phyloP scores from a whole-genome alignment of 2,113 vertebrate genomes.

The Prietella phreatophila region DNA sequence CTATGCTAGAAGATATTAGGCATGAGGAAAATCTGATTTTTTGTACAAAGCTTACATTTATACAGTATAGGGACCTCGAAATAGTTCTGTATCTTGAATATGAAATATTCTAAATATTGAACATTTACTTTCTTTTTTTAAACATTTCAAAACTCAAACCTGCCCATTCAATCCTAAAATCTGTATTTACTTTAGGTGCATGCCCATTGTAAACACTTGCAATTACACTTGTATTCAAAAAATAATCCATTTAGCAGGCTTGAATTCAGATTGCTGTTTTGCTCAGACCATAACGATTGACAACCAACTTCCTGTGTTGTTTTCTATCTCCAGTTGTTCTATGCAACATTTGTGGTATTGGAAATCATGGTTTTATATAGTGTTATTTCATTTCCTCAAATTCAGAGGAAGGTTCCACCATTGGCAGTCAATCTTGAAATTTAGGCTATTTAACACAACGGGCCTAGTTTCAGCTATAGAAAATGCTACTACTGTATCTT shows the following conservation, averaged over 20 bases:
- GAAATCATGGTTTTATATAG: not conserved
- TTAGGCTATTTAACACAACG: not conserved
- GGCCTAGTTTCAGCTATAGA: not conserved
- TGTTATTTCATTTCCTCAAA: constrained; percentile 6
- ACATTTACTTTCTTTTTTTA: not conserved
- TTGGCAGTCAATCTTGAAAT: not conserved
- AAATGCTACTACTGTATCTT: not conserved
- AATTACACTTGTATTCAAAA: not conserved
- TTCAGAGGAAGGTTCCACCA: not conserved
- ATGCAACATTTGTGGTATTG: constrained; percentile 1
- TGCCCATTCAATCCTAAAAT: not conserved
- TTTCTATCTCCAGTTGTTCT: not conserved
- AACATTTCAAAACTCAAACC: not conserved
- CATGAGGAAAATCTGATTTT: not conserved
- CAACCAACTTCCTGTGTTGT: not conserved
- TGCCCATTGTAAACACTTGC: not conserved
- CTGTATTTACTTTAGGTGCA: not conserved
- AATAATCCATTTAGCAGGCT: not conserved
- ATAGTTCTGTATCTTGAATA: not conserved
- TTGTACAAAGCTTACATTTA: not conserved
- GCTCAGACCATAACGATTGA: not conserved
- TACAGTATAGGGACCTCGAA: not conserved
- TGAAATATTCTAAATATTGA: not conserved
- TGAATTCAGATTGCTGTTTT: not conserved
- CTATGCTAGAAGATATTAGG: not conserved